A percentile compares a stretch with the other conserved stretches of the same genome.
phyloP scores from a whole-genome alignment of 2,113 vertebrate genomes.

The Gobio gobio region DNA sequence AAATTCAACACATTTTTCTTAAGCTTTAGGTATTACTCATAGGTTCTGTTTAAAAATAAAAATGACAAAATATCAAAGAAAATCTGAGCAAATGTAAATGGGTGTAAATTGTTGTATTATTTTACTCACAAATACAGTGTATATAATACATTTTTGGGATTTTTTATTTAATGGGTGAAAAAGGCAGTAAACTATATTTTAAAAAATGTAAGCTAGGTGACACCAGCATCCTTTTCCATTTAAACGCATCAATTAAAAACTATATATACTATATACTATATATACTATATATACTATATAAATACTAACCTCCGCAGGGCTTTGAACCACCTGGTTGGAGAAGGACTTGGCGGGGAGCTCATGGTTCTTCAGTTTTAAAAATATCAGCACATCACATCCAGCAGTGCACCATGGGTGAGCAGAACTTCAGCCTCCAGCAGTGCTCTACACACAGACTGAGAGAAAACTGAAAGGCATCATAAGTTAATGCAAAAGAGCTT shows the following conservation, averaged over 20 bases:
- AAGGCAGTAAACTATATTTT: neutral
- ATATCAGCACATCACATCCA: neutral
- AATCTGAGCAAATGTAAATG: neutral
- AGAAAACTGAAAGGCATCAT: neutral
- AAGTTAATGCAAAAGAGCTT: neutral
- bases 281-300: no score
- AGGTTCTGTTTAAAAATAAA: neutral
- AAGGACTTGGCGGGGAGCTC: conserved; percentile 66
- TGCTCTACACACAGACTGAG: conserved; percentile 11
- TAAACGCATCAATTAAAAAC: neutral
- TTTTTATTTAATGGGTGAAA: neutral
- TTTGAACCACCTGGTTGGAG: conserved; percentile 71
- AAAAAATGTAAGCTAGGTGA: neutral
- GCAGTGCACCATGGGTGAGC: conserved; percentile 16
- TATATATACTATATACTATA: no score
- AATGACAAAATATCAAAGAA: no score
- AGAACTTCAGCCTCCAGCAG: neutral
- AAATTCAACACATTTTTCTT: no score
- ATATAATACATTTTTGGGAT: no score
- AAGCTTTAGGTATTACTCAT: neutral
- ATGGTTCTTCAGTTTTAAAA: conserved; percentile 45
- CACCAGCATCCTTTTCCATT: neutral
- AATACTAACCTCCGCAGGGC: conserved; percentile 68
- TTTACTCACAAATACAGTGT: neutral
- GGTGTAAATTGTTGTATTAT: neutral